Evolutionary conservation across 2,113 vertebrate species (phyloP), one percentile per base, ranked within the genome.

Genomic region (Sorex fumeus): DNA sequence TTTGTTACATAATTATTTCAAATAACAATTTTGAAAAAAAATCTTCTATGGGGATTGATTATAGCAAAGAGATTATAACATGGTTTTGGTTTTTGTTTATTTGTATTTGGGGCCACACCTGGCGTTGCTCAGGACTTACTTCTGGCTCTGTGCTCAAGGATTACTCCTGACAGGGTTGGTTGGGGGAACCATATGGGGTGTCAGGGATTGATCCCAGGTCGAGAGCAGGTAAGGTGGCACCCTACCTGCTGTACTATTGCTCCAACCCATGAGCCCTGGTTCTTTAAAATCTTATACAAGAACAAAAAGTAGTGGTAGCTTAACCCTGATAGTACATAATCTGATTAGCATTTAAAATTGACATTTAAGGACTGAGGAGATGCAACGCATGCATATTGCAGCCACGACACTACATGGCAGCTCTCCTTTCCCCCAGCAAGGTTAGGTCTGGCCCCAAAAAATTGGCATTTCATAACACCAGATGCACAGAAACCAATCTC

Each of bases 1-100:
- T 64, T 89, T 78, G 45, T 67, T 89, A 95, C 60, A 80, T n/a
- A 93, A 79, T 80, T 86, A 78, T 30, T 72, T 25, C 89, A 96
- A 81, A 67, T 94, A 92, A 90, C 81, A 82, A 89, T 47, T 84
- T 82, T 83, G 60, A 28, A 69, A 87, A 75, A 67, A 83, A 88
- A 83, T 64, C 5, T 70, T 80, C 77, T 13, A 67, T 28, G 62
- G 57, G 32, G 34, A 80, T 16, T 89, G 34, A 80, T 16, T 89
- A 89, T 72, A 23, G 67, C 25, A 45, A 89, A 81, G 36, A 64
- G 32, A 57, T 93, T 77, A 75, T 30, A 93, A 23, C n/a, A 60
- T 60, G 6, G 18, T 1, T 60, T 60, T 60, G 18, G 5, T 60
- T 60, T 60, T 60, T 60, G 19, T 6, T 60, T 13, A 13, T 13